Evolutionary conservation across 2,797 vertebrate genomes (phyloP).

Genomic region (Fistularia tabacaria): DNA sequence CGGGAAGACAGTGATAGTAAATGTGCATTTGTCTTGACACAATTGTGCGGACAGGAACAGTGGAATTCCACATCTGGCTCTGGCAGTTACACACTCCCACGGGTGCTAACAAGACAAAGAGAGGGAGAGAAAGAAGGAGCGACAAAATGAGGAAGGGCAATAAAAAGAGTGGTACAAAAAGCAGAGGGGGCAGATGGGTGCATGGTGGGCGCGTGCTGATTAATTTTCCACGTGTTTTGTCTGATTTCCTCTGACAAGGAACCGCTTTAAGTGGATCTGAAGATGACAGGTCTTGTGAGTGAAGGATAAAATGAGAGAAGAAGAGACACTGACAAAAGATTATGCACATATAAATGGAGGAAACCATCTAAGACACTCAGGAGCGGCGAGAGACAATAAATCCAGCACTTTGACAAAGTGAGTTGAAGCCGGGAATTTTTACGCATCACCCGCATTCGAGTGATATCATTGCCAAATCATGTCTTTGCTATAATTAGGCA

Average conservation of each 20-base stretch:
- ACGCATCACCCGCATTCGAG: background rate
- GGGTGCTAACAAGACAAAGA: conserved; percentile 13
- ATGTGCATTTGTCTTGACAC: conserved; percentile 6
- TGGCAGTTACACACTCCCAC: conserved; percentile 17
- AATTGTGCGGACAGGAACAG: conserved; percentile 22
- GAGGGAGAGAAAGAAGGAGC: background rate
- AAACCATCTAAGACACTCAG: conserved; percentile 26
- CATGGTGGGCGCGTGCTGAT: conserved; percentile 26
- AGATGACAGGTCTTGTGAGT: conserved; percentile 32
- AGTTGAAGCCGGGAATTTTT: conserved; percentile 12
- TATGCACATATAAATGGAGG: conserved; percentile 48
- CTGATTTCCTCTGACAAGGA: conserved; percentile 43
- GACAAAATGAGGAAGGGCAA: conserved; percentile 4
- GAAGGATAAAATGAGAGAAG: conserved; percentile 38
- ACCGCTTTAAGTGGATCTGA: conserved; percentile 36
- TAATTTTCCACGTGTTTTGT: conserved; percentile 34
- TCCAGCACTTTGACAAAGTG: conserved; percentile 27
- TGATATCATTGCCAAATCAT: background rate
- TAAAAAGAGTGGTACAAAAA: conserved; percentile 1
- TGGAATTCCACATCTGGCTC: conserved; percentile 40
- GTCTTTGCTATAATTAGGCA: background rate
- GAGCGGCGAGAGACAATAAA: conserved; percentile 20
- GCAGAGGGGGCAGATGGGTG: conserved; percentile 29
- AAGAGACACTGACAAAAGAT: conserved; percentile 35
- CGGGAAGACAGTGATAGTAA: background rate